Conservation (phyloP, 2,888 invertebrate species). For the Nipponacmea schrenckii region DNA sequence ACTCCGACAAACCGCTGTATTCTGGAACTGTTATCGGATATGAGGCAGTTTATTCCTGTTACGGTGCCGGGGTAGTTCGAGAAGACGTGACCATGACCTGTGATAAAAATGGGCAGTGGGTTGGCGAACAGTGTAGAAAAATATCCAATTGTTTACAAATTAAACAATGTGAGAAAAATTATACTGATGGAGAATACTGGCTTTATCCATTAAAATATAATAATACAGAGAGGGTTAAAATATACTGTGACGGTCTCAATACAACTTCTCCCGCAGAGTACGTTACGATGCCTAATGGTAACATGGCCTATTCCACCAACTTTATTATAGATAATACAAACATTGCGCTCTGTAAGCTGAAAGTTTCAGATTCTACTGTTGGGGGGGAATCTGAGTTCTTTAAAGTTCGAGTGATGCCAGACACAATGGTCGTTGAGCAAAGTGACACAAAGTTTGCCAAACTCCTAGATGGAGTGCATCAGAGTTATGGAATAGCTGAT, state of each 20-base stretch:
- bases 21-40: background rate
- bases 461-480: background rate
- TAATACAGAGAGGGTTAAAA: background rate
- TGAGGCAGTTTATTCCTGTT: background rate
- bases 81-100: background rate
- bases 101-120: background rate
- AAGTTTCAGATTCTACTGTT: background rate
- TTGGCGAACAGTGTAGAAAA: background rate
- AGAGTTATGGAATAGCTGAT: background rate
- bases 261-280: background rate
- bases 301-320: background rate
- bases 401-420: background rate
- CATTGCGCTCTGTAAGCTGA: background rate
- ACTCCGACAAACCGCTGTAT: background rate
- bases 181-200: slow-evolving; percentile 1
- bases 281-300: background rate
- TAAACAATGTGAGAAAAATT: background rate
- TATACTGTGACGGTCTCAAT: background rate
- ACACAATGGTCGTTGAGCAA: background rate
- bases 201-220: background rate
- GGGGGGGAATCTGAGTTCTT: background rate
- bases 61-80: background rate
- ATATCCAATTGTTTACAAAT: background rate
- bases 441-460: background rate
- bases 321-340: background rate